Base-by-base conservation (phyloP, 2,888 invertebrate genomes). In the Beris morrisii region DNA sequence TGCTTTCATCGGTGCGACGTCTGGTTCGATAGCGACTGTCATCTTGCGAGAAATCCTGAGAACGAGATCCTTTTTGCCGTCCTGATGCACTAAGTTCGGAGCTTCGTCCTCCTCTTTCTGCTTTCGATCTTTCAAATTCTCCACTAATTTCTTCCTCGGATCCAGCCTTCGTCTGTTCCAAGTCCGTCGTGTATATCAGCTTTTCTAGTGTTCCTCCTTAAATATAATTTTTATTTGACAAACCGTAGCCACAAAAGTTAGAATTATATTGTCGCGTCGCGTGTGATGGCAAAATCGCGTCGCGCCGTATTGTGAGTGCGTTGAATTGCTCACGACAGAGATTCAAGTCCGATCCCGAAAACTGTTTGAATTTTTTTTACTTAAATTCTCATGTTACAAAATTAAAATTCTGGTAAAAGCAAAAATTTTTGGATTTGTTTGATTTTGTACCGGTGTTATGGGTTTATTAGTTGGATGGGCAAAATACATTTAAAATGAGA, bases 181-280 rank as follows among this genome's bases (percentile, higher is more conserved):
- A 38, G 5, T 45, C n/a, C 9, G 43, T 4, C 6, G 22, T 45
- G 28, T 58, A 46, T 4, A 46, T 28, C 3, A 45, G 28, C 12
- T 38, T 38, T 46, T 58, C 58, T 9, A 58, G 58, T 22, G 44
- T 12, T 9, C 46, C 46, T 3, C 45, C 58, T 58, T 4, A 1
- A 45, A 22, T 7, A 11, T 22, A 6, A 46, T n/a, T 56, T 38
- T 38, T 38, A 7, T 38, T 38, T 38, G 7, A 38, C 7, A 38
- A 38, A 38, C 3, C 1, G 9, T 38, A 38, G 1, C 38, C 4
- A 38, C 1, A 38, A 9, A 38, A 38, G 5, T 38, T 7, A 3
- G 38, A 38, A 38, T 9, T 38, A 38, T 32, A 32, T 7, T 32
- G n/a, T n/a, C n/a, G n/a, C n/a, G n/a, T 9, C 38, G 38, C 38